Percentiles rank a stretch among this genome's conserved stretches.
Evolutionary conservation across 2,113 vertebrate species (phyloP).

Genomic region (Antennarius striatus): DNA sequence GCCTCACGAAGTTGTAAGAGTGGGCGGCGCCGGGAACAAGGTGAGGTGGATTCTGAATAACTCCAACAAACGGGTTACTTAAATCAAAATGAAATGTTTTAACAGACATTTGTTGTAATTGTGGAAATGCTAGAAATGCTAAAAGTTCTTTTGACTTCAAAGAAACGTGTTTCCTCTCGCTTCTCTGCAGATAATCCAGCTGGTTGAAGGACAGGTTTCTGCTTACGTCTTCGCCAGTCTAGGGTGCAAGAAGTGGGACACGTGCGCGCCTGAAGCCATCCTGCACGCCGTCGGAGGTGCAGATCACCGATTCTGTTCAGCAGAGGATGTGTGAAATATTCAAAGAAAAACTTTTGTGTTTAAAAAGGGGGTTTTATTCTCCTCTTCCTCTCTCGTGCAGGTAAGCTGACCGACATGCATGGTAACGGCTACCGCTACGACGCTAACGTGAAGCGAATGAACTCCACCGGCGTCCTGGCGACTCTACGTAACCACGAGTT

Average conservation of each 20-base stretch:
- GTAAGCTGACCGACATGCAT: conserved; percentile 91
- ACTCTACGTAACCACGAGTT: conserved; percentile 89
- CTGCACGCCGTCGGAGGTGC: conserved; percentile 93
- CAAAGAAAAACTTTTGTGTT: not conserved
- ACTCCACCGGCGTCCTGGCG: conserved; percentile 93
- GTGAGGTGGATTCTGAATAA: conserved; percentile 64
- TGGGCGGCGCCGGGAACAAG: conserved; percentile 98
- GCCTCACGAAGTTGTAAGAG: conserved; percentile 87
- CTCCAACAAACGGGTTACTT: no score
- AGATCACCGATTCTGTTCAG: not conserved
- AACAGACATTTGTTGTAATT: no score
- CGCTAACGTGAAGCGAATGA: conserved; percentile 94
- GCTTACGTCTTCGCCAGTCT: conserved; percentile 97
- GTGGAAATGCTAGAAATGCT: no score
- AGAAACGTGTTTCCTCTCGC: not conserved
- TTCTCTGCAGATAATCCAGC: conserved; percentile 88
- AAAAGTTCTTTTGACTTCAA: no score
- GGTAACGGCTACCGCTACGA: conserved; percentile 88
- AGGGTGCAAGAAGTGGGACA: conserved; percentile 98
- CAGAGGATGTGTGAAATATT: not conserved
- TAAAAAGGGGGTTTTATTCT: not conserved
- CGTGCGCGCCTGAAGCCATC: conserved; percentile 94
- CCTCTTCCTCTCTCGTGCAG: conserved; percentile 65
- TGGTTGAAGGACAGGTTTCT: conserved; percentile 94
- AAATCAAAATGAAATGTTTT: no score